These are phyloP conservation scores for Coenonympha arcania DNA, from an alignment of 2,888 invertebrate genomes.

Conservation along the genomic window DNA sequence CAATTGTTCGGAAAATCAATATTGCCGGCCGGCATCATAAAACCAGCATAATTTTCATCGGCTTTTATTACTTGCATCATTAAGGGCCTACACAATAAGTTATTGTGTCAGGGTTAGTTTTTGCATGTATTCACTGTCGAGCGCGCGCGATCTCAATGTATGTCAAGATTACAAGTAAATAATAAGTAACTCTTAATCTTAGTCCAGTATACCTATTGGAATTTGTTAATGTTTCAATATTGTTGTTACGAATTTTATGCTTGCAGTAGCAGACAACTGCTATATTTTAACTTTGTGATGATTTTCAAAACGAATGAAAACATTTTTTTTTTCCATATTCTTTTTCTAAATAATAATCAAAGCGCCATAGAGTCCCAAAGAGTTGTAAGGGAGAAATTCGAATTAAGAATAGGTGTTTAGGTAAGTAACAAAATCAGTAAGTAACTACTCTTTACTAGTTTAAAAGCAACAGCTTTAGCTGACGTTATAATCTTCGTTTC, in stretches of 20 bases:
- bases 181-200: not conserved
- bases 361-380: no score
- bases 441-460: not conserved
- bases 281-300: no score
- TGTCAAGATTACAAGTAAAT: constrained; percentile 8
- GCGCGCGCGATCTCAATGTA: constrained; percentile 2
- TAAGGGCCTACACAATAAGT: constrained; percentile 9
- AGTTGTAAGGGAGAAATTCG: no score
- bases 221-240: not conserved
- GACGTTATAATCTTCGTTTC: constrained; percentile 28
- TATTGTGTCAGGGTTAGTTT: constrained; percentile 16
- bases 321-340: no score
- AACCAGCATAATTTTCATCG: constrained; percentile 4
- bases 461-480: constrained; percentile 12
- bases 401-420: no score
- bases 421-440: no score
- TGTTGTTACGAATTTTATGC: no score
- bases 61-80: constrained; percentile 8
- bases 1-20: constrained; percentile 44
- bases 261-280: no score
- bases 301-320: no score
- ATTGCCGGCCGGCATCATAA: constrained; percentile 2
- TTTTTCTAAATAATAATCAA: no score
- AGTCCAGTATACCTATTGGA: not conserved
- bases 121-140: constrained; percentile 10